Base-by-base conservation (phyloP, 2,888 invertebrate species). In the Yponomeuta plumbellus region DNA sequence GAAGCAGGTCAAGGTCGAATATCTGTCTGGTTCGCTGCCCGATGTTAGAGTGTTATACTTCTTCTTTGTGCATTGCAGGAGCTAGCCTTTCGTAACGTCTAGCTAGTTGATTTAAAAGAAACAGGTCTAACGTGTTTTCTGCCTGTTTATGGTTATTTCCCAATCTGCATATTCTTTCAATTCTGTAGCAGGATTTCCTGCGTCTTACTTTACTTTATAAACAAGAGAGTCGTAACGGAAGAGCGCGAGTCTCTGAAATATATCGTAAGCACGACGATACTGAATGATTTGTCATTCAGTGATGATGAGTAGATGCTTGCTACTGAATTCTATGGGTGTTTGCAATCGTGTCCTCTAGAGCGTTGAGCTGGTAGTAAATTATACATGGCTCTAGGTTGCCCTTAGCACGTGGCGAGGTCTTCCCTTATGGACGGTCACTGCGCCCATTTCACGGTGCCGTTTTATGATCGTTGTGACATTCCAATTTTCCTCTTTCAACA, bases 331-430 rank as follows among this genome's bases (percentile, higher is more conserved):
- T 52, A 52, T 52, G 17, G 17, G 17, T 17, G 44, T 52, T 52
- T 17, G 13, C 44, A 17, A 17, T 52, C 44, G 44, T 17, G 17
- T 17, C 44, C 44, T 52, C 44, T 52, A 52, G 34, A 34, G 6
- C 34, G 34, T 34, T 34, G 34, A 34, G 34, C 34, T 34, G 34
- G 66, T 70, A 69, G 68, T 68, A 69, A 71, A 66, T 67, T 68
- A 71, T 83, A 80, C 85, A 80, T 83, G 85, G 83, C 83, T 83
- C 85, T 75, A 74, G 76, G 74, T 77, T 80, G 87, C 84, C 84
- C 86, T 86, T 79, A 80, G 82, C 79, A 81, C 87, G 90, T 87
- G 86, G 82, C 86, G 83, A 88, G 86, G 86, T 79, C 83, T 79
- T 68, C 62, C 70, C 72, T 75, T 75, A 74, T 77, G 66, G 67